Evolutionary conservation across 2,888 invertebrate genomes (phyloP), one percentile per base, ranked within the genome.

Genomic region (Corythucha ciliata): DNA sequence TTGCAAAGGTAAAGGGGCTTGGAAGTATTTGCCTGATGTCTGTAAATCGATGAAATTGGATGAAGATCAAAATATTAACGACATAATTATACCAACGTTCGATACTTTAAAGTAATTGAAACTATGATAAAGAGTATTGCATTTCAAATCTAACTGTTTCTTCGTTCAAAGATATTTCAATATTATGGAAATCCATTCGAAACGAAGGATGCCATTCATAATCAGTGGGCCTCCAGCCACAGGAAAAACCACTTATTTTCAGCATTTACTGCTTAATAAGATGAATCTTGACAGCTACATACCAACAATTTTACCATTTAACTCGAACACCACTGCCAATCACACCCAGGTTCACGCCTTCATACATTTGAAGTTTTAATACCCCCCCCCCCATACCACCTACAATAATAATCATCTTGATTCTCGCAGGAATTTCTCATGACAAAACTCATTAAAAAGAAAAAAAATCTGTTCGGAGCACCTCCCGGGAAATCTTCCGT

Each of bases 1-100:
- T 66, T 86, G 77, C 63, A 86, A 83, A 67, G 79, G 80, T 34
- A 83, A 87, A 66, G 93, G 93, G 0, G 74, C 74, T 42, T 94
- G 93, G 93, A 85, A 84, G 64, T 79, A 79, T 47, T 92, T 88
- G 83, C 78, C 78, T 2, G 92, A 93, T 50, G 65, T 81, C 42
- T 78, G 86, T 0, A 78, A 76, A 63, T 64, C 68, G 29, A 72
- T 75, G 24, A 81, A 80, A 65, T 72, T 82, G 52, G 63, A 68
- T 14, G 66, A 66, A 32, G 60, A 63, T 3, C 66, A 65, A 34
- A 62, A 63, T 47, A 58, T 68, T 24, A 59, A 62, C 14, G 79
- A 80, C 66, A 76, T 83, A 46, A 73, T 90, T 34, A 79, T 94
- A 34, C 89, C 90, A 8, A 94, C 93, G 0, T 73, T 85, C 44